Conservation (phyloP, 2,113 vertebrate species). For the Odontesthes bonariensis region DNA sequence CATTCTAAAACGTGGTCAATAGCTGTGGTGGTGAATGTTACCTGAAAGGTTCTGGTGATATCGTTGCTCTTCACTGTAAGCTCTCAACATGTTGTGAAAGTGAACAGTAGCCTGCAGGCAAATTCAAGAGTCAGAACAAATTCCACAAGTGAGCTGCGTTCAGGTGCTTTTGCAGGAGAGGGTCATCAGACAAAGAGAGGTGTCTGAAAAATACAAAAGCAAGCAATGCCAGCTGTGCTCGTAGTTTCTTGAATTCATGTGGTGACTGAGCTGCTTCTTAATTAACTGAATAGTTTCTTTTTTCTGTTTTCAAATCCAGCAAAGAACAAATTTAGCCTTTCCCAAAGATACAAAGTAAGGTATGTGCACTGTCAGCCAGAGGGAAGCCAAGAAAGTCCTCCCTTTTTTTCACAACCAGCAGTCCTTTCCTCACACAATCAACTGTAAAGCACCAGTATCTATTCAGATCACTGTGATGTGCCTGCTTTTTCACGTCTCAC, state of each 20-base stretch:
- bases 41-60: neutral
- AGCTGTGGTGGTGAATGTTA: neutral
- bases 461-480: slow-evolving; percentile 17
- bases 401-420: slow-evolving; percentile 2
- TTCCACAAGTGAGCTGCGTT: slow-evolving; percentile 7
- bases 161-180: neutral
- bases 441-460: slow-evolving; percentile 24
- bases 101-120: slow-evolving; percentile 25
- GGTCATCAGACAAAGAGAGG: neutral
- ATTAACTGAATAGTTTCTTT: slow-evolving; percentile 9
- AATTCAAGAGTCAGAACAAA: slow-evolving; percentile 8
- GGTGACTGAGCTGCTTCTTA: slow-evolving; percentile 10
- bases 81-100: slow-evolving; percentile 22
- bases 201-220: neutral
- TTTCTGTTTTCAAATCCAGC: slow-evolving; percentile 54
- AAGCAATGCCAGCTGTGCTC: neutral
- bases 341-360: slow-evolving; percentile 47
- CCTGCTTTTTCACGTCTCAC: slow-evolving; percentile 13
- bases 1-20: too few relatives aligned
- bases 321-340: slow-evolving; percentile 28
- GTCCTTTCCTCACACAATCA: slow-evolving; percentile 7
- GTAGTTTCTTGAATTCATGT: neutral
- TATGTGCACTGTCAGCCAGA: slow-evolving; percentile 57
- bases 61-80: neutral
- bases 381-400: slow-evolving; percentile 3